These are phyloP conservation scores for Phodopus roborovskii DNA, from an alignment of 2,113 vertebrate genomes.

Conservation along the genomic window DNA sequence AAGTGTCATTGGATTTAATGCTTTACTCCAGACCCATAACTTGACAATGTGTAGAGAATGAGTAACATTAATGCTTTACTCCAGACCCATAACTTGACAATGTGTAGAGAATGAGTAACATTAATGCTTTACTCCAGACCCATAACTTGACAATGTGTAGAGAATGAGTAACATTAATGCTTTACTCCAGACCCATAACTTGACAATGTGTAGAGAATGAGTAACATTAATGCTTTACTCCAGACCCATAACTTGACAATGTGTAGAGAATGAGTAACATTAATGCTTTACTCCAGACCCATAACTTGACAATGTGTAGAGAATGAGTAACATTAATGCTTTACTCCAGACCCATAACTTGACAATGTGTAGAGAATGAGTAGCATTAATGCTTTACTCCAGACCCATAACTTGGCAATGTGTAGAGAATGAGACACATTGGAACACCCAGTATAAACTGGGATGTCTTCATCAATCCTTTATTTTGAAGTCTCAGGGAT, in stretches of 20 bases:
- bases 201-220: background rate
- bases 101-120: background rate
- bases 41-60: too few relatives aligned
- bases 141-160: background rate
- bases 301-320: background rate
- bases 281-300: too few relatives aligned
- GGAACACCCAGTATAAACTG: background rate
- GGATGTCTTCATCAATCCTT: background rate
- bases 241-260: background rate
- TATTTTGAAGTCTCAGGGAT: background rate
- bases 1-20: background rate
- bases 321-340: too few relatives aligned
- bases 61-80: too few relatives aligned
- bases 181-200: background rate
- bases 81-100: background rate
- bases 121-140: too few relatives aligned
- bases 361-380: background rate
- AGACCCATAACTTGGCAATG: background rate
- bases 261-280: background rate
- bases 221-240: too few relatives aligned
- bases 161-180: too few relatives aligned
- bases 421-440: background rate
- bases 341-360: background rate
- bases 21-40: background rate
- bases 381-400: background rate